A percentile compares a stretch with the other conserved stretches of the same genome.
These are phyloP conservation scores for Phthorimaea operculella DNA, from an alignment of 1,140 invertebrate species.

Conservation along the genomic window DNA sequence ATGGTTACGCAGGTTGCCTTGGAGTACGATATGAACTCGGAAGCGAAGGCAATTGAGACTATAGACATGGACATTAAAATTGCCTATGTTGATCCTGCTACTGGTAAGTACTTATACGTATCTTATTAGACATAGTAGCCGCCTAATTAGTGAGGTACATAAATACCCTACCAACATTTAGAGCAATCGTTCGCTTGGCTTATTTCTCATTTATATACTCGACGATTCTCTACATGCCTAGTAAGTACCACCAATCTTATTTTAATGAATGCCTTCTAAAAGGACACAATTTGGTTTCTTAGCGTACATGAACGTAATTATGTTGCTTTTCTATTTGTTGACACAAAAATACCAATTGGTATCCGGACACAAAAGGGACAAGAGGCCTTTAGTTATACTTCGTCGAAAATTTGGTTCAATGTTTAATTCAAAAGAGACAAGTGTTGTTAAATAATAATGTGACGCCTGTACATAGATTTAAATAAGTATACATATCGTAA, in stretches of 20 bases:
- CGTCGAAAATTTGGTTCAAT: constrained; percentile 22
- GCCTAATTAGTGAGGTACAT: background rate
- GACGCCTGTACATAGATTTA: constrained; percentile 17
- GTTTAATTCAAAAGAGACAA: constrained; percentile 44
- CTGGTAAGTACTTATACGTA: constrained; percentile 36
- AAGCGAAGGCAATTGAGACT: constrained; percentile 41
- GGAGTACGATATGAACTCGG: constrained; percentile 48
- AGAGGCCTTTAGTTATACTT: constrained; percentile 30
- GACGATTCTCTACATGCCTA: too few relatives aligned
- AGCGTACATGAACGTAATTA: too few relatives aligned
- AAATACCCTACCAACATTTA: background rate
- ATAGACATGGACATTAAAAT: constrained; percentile 55
- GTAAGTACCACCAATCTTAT: too few relatives aligned
- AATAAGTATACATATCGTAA: constrained; percentile 29
- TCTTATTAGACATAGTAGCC: too few relatives aligned
- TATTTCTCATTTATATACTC: too few relatives aligned
- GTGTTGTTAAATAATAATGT: constrained; percentile 38
- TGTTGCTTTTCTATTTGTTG: too few relatives aligned
- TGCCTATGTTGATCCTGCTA: constrained; percentile 49
- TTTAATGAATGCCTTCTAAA: too few relatives aligned
- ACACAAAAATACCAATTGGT: too few relatives aligned
- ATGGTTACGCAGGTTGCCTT: constrained; percentile 41
- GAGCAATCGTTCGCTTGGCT: too few relatives aligned
- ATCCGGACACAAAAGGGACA: constrained; percentile 23
- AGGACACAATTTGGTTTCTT: too few relatives aligned